These are phyloP conservation scores for Ashinkailepas kermadecensis DNA, from an alignment of 2,888 invertebrate species.

Conservation along the genomic window DNA sequence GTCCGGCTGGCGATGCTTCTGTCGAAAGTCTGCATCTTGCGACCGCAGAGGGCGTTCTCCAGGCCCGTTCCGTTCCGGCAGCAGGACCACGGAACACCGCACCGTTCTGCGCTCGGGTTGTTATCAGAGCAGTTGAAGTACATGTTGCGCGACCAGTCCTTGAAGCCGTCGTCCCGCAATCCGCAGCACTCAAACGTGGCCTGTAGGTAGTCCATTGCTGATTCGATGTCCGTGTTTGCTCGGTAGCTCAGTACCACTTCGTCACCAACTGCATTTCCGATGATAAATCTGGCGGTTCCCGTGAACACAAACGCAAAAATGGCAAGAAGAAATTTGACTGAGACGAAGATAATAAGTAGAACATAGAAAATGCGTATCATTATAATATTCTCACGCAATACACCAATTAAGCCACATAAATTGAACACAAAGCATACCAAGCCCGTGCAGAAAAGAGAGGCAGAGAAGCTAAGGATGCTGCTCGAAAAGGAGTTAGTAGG, in stretches of 20 bases:
- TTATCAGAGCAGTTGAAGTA: conserved; percentile 78
- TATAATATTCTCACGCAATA: background rate
- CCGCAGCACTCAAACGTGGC: conserved; percentile 30
- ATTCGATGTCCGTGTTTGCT: conserved; percentile 31
- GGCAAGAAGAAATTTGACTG: conserved; percentile 30
- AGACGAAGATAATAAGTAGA: conserved; percentile 30
- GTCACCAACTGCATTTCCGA: conserved; percentile 29
- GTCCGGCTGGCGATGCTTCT: background rate
- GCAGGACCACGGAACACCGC: conserved; percentile 33
- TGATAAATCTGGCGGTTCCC: conserved; percentile 31
- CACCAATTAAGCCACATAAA: background rate
- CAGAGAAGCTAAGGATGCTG: background rate
- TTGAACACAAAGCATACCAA: background rate
- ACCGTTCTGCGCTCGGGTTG: conserved; percentile 31
- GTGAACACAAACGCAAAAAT: conserved; percentile 32
- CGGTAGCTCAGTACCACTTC: conserved; percentile 30
- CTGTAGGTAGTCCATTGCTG: conserved; percentile 32
- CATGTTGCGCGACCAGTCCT: conserved; percentile 91
- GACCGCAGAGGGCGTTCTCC: background rate
- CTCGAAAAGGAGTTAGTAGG: background rate
- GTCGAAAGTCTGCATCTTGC: background rate
- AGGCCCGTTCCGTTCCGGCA: conserved; percentile 23
- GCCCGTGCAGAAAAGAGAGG: background rate
- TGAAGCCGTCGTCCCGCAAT: conserved; percentile 48
- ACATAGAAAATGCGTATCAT: background rate